Conservation (phyloP, 2,888 invertebrate species). For the Oegoconia quadripuncta region DNA sequence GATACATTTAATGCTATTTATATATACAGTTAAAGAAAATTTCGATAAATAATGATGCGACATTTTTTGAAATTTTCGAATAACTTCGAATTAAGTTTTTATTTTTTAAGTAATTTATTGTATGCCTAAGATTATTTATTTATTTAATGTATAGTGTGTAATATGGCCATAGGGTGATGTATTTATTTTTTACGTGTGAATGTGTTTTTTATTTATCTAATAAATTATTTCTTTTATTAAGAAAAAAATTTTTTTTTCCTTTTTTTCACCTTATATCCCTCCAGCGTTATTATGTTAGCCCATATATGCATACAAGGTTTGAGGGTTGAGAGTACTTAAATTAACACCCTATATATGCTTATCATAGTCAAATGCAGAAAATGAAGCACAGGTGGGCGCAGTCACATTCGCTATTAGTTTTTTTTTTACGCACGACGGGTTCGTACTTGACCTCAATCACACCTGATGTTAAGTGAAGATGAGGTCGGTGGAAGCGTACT, state of each 20-base stretch:
- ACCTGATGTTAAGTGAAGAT: too few relatives aligned
- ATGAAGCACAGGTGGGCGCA: too few relatives aligned
- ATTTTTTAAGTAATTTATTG: constrained; percentile 14
- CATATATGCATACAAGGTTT: too few relatives aligned
- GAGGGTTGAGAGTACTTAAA: too few relatives aligned
- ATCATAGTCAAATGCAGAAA: too few relatives aligned
- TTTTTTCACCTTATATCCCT: not conserved
- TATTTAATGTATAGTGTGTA: constrained; percentile 14
- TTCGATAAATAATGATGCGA: not conserved
- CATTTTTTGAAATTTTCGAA: constrained; percentile 10
- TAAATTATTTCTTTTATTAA: constrained; percentile 22
- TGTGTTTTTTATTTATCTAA: constrained; percentile 35
- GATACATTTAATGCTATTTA: too few relatives aligned
- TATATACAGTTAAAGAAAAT: constrained; percentile 10
- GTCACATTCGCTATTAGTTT: too few relatives aligned
- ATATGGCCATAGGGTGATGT: constrained; percentile 31
- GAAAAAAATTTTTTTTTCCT: not conserved
- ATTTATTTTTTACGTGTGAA: constrained; percentile 20
- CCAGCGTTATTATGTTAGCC: too few relatives aligned
- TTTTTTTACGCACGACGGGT: too few relatives aligned
- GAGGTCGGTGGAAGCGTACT: too few relatives aligned
- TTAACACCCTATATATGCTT: too few relatives aligned
- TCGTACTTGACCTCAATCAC: too few relatives aligned
- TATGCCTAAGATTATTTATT: constrained; percentile 18
- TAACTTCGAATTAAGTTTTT: constrained; percentile 9